Evolutionary conservation across 1,140 invertebrate species (phyloP).

Genomic region (Aradophagus sp.): DNA sequence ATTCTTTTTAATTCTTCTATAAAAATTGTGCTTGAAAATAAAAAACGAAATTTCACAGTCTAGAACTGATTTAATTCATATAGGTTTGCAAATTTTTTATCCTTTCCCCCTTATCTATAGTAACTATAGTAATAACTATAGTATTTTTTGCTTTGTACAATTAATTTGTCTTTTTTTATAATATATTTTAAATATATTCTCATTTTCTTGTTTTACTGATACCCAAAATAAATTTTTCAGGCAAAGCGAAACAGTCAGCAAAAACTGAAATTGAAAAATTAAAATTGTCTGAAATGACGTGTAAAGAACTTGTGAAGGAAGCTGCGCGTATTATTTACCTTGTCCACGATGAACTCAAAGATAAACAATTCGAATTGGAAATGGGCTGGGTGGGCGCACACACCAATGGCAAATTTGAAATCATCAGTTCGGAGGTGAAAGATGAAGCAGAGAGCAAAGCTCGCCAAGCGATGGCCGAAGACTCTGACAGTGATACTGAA

Average conservation of each 20-base stretch:
- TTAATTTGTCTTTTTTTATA: too few relatives aligned
- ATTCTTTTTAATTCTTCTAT: too few relatives aligned
- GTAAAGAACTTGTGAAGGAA: constrained; percentile 92
- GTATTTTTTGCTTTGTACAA: too few relatives aligned
- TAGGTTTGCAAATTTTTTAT: too few relatives aligned
- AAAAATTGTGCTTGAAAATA: too few relatives aligned
- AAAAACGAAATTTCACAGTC: too few relatives aligned
- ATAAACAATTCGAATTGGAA: constrained; percentile 98
- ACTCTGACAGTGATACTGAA: constrained; percentile 89
- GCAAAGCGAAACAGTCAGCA: constrained; percentile 97
- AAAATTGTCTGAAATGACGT: constrained; percentile 89
- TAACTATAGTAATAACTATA: too few relatives aligned
- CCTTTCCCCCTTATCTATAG: too few relatives aligned
- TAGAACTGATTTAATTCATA: neutral
- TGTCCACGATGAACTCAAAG: constrained; percentile 98
- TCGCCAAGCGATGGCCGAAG: constrained; percentile 87
- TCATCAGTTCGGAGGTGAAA: constrained; percentile 80
- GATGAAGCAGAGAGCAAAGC: constrained; percentile 87
- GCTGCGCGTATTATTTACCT: constrained; percentile 97
- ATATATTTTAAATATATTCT: too few relatives aligned
- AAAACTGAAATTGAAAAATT: constrained; percentile 99
- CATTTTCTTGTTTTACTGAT: too few relatives aligned
- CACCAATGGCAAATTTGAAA: constrained; percentile 84
- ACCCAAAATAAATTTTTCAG: too few relatives aligned
- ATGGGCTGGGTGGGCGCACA: constrained; percentile 95